Evolutionary conservation across 1,140 invertebrate species (phyloP), one percentile per base, ranked within the genome.

Genomic region (Diorhabda carinulata): DNA sequence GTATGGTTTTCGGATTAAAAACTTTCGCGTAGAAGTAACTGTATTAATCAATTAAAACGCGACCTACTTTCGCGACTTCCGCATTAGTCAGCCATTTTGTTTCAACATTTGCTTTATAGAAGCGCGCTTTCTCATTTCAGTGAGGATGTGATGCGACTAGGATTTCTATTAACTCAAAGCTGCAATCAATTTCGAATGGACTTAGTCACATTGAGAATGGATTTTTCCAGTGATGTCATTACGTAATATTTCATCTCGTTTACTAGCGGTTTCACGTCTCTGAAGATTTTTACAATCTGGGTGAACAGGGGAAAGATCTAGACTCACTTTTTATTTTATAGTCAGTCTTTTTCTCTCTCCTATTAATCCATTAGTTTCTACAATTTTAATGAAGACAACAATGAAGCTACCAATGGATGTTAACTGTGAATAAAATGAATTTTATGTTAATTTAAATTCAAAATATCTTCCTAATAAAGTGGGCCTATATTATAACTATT

Each of bases 291-390:
- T 45, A 7, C 65, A 67, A 67, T 67, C 73, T 77, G 73, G 76
- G 73, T 70, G 74, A 77, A 73, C 75, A 77, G 76, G 76, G 73
- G 76, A 77, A 74, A 63, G 76, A 76, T 72, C 71, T 75, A 72
- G 76, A 71, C 76, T 77, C 67, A 77, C 76, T 77, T 73, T 75
- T 69, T 71, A 70, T 68, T 71, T 61, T 40, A 70, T 67, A 76
- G 76, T 77, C 76, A 77, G 76, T 77, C 76, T 77, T 77, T 77
- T 77, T 77, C 76, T 77, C 76, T 77, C 76, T 77, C 76, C 76
- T 77, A 77, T 77, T 76, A 74, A 73, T 73, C 76, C 72, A 74
- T 76, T 76, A 69, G 65, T 69, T 64, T 52, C 47, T 52, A 52
- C 47, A 8, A 4, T 25, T 25, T 25, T 25, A 25, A 25, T 25